phyloP scores from a whole-genome alignment of 1,140 invertebrate genomes.

The Drosophila sucinea region DNA sequence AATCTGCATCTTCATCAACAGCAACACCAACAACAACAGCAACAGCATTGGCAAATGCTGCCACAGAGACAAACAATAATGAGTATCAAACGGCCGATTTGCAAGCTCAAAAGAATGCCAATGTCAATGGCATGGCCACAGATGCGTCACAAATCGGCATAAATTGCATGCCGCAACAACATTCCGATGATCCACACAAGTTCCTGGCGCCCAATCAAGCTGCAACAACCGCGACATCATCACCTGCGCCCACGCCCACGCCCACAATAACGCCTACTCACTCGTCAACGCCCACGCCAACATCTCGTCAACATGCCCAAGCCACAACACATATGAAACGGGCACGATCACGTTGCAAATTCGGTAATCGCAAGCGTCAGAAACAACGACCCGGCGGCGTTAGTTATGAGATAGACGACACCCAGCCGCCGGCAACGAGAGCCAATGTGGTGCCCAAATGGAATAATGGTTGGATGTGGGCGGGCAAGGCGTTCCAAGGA shows the following conservation, averaged over 20 bases:
- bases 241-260: conserved; percentile 4
- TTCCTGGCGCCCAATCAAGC: conserved; percentile 56
- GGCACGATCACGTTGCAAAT: conserved; percentile 72
- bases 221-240: background rate
- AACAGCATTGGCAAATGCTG: background rate
- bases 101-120: conserved; percentile 58
- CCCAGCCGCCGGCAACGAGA: conserved; percentile 80
- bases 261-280: conserved; percentile 21
- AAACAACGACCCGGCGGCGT: conserved; percentile 69
- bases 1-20: background rate
- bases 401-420: conserved; percentile 73
- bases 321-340: conserved; percentile 59
- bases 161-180: conserved; percentile 40
- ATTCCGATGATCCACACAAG: conserved; percentile 70
- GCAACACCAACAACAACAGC: background rate
- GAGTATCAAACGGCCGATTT: conserved; percentile 68
- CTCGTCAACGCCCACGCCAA: conserved; percentile 14
- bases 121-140: conserved; percentile 8
- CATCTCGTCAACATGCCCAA: conserved; percentile 25
- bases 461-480: conserved; percentile 96
- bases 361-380: conserved; percentile 75
- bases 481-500: conserved; percentile 91
- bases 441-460: conserved; percentile 88
- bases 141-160: background rate
- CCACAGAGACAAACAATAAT: conserved; percentile 73